Evolutionary conservation across 2,113 vertebrate species (phyloP).

Genomic region (Ancistrus triradiatus): DNA sequence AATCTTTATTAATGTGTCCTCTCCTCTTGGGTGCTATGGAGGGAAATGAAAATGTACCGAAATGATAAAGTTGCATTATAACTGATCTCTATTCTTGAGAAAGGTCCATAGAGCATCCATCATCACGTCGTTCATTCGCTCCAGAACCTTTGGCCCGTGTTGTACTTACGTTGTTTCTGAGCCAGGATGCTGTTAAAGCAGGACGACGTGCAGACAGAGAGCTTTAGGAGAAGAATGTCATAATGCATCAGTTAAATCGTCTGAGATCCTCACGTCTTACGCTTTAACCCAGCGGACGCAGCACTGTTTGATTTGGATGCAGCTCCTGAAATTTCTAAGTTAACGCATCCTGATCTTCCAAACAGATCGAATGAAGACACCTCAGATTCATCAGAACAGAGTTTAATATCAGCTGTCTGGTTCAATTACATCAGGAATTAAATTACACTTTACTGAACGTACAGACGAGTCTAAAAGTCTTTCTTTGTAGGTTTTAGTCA

Average conservation of each 20-base stretch:
- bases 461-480: too few relatives aligned
- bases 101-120: background rate
- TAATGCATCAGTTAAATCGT: constrained; percentile 32
- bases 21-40: too few relatives aligned
- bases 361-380: background rate
- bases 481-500: too few relatives aligned
- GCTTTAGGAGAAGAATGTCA: constrained; percentile 53
- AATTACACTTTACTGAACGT: background rate
- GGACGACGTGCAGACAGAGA: constrained; percentile 53
- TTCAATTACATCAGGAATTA: background rate
- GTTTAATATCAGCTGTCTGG: too few relatives aligned
- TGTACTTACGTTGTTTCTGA: constrained; percentile 49
- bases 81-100: too few relatives aligned
- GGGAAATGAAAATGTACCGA: too few relatives aligned
- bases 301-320: constrained; percentile 55
- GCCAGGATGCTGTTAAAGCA: constrained; percentile 46
- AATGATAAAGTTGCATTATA: too few relatives aligned
- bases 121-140: constrained; percentile 37
- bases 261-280: background rate
- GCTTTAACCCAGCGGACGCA: background rate
- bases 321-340: constrained; percentile 16
- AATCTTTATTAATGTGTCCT: too few relatives aligned
- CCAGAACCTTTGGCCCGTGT: constrained; percentile 21
- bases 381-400: background rate
- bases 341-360: background rate